Evolutionary conservation across 2,797 vertebrate species (phyloP).

Genomic region (Momotus momota): DNA sequence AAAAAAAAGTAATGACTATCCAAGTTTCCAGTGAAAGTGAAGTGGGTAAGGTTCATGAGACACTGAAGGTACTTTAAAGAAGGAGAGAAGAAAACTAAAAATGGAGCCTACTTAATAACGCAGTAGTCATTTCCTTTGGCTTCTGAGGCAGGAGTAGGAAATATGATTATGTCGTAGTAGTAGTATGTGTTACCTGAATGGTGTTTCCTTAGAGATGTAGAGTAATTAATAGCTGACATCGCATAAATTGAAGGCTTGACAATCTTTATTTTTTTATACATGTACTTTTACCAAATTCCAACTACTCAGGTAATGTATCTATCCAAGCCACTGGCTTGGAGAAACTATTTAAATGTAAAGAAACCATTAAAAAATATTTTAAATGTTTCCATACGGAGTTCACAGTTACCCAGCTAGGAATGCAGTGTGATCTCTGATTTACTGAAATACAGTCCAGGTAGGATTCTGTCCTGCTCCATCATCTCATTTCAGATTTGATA

Average conservation of each 20-base stretch:
- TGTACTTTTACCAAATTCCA: neutral
- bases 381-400: neutral
- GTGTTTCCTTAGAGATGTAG: neutral
- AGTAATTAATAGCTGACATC: neutral
- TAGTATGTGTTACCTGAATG: neutral
- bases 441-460: neutral
- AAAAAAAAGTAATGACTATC: neutral
- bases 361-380: neutral
- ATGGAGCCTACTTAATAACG: accelerated
- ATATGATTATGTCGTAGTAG: neutral
- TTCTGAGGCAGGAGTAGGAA: neutral
- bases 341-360: neutral
- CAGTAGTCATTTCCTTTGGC: neutral
- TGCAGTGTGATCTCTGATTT: neutral
- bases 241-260: neutral
- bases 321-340: neutral
- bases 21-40: neutral
- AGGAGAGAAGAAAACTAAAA: neutral
- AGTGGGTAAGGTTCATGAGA: neutral
- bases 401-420: neutral
- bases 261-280: neutral
- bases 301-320: neutral
- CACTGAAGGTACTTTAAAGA: neutral
- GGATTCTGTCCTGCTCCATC: neutral
- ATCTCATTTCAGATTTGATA: neutral